Base-by-base conservation (phyloP, 37 sponge, comb jelly and placozoan species). In the Hormiphora californensis region DNA sequence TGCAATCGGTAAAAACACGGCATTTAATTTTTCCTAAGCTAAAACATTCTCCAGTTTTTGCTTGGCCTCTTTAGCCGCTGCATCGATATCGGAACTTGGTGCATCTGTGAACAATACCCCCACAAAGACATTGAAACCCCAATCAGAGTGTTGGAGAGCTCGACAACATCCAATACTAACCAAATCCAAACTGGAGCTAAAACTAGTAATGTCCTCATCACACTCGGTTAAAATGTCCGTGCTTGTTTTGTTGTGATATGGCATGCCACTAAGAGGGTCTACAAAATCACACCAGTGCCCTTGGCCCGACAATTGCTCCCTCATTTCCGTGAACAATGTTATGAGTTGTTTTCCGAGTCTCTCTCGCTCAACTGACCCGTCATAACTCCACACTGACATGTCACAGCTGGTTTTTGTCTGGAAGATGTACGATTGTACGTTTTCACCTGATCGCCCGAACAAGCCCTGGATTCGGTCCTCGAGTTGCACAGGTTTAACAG, bases 381-480 rank as follows among this genome's bases (percentile, higher is more conserved):
- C 81, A 73, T 40, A 73, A 36, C 81, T 73, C 81, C 81, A 73
- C 1, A 73, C 46, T 27, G 81, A 39, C 81, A 73, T 73, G 23
- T 73, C 81, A 41, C n/a, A n/a, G n/a, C n/a, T n/a, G n/a, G n/a
- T n/a, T n/a, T n/a, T n/a, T n/a, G n/a, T n/a, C n/a, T n/a, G n/a
- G n/a, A n/a, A n/a, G n/a, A n/a, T n/a, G n/a, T n/a, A n/a, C n/a
- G n/a, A n/a, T n/a, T n/a, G n/a, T n/a, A n/a, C n/a, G n/a, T n/a
- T n/a, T n/a, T n/a, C n/a, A n/a, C n/a, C n/a, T n/a, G n/a, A n/a
- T n/a, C n/a, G n/a, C n/a, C n/a, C n/a, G n/a, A n/a, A n/a, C n/a
- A n/a, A n/a, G n/a, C n/a, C n/a, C n/a, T n/a, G n/a, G n/a, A n/a
- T n/a, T n/a, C n/a, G n/a, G n/a, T n/a, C n/a, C n/a, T n/a, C n/a